phyloP scores from a whole-genome alignment of 1,140 invertebrate genomes.

The Drosophila ercepeae region DNA sequence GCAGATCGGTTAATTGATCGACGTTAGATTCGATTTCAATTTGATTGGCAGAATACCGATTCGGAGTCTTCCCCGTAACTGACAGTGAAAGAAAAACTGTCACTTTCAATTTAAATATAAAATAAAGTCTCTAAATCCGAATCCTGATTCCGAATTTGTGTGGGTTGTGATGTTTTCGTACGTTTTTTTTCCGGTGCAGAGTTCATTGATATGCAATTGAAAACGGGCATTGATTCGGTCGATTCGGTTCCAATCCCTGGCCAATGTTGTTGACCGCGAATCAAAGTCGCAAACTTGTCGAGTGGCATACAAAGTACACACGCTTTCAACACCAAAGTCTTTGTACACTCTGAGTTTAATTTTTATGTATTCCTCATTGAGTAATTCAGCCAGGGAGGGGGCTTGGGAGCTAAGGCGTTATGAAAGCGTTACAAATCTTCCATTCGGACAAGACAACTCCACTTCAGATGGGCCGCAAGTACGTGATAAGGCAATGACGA shows the following conservation, averaged over 20 bases:
- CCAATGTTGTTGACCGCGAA: slow-evolving; percentile 70
- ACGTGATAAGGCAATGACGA: slow-evolving; percentile 42
- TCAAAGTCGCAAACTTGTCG: slow-evolving; percentile 34
- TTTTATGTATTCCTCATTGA: slow-evolving; percentile 35
- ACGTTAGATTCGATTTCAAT: slow-evolving; percentile 32
- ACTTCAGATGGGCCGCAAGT: slow-evolving; percentile 30
- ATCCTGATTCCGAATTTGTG: background rate
- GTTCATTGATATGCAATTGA: slow-evolving; percentile 70
- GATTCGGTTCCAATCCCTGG: slow-evolving; percentile 23
- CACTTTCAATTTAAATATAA: too few species aligned
- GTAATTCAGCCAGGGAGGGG: slow-evolving; percentile 20
- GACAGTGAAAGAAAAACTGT: background rate
- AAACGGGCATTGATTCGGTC: slow-evolving; percentile 7
- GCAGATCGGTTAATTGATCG: slow-evolving; percentile 54
- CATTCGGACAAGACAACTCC: slow-evolving; percentile 24
- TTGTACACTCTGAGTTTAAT: slow-evolving; percentile 28
- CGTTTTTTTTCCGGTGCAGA: background rate
- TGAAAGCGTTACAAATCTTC: slow-evolving; percentile 72
- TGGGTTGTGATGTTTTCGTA: background rate
- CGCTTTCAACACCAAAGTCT: slow-evolving; percentile 52
- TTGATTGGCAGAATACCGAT: slow-evolving; percentile 31
- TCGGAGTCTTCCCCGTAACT: background rate
- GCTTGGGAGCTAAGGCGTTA: slow-evolving; percentile 42
- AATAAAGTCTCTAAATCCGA: too few species aligned
- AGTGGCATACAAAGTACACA: slow-evolving; percentile 58